These are phyloP conservation scores for Zoanthus sociatus DNA, from an alignment of 92 coral and sea anemone genomes.

Conservation along the genomic window DNA sequence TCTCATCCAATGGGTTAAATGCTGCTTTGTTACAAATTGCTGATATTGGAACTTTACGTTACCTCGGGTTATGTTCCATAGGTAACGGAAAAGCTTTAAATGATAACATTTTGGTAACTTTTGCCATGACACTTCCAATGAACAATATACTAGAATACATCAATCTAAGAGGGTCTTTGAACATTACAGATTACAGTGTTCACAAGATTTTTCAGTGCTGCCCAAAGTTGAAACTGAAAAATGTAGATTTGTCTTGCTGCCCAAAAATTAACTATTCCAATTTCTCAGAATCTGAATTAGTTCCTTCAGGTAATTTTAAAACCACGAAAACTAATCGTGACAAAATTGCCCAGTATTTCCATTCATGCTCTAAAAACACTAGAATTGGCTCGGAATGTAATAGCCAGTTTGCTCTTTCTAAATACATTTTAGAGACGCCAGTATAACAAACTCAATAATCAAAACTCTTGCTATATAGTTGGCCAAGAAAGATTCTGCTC, in stretches of 20 bases:
- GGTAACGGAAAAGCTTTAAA: conserved; percentile 75
- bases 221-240: conserved; percentile 4
- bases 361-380: conserved; percentile 24
- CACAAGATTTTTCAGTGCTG: conserved; percentile 5
- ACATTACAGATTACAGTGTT: conserved; percentile 5
- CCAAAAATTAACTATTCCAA: not conserved
- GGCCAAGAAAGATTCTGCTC: too few relatives aligned
- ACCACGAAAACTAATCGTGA: too few relatives aligned
- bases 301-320: not conserved
- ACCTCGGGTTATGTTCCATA: conserved; percentile 74
- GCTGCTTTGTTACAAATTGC: conserved; percentile 59
- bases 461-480: not conserved
- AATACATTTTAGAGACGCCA: conserved; percentile 80
- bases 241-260: not conserved
- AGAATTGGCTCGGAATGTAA: conserved; percentile 73
- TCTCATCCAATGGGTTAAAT: conserved; percentile 60
- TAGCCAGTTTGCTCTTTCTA: conserved; percentile 77
- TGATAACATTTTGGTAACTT: conserved; percentile 53
- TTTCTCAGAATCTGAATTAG: not conserved
- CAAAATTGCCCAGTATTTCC: not conserved
- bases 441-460: conserved; percentile 37
- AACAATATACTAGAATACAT: conserved; percentile 7
- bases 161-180: conserved; percentile 9
- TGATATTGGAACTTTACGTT: conserved; percentile 62
- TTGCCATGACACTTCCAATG: conserved; percentile 53